Evolutionary conservation across 2,113 vertebrate genomes (phyloP), one percentile per base, ranked within the genome.

Genomic region (Seriola aureovittata): DNA sequence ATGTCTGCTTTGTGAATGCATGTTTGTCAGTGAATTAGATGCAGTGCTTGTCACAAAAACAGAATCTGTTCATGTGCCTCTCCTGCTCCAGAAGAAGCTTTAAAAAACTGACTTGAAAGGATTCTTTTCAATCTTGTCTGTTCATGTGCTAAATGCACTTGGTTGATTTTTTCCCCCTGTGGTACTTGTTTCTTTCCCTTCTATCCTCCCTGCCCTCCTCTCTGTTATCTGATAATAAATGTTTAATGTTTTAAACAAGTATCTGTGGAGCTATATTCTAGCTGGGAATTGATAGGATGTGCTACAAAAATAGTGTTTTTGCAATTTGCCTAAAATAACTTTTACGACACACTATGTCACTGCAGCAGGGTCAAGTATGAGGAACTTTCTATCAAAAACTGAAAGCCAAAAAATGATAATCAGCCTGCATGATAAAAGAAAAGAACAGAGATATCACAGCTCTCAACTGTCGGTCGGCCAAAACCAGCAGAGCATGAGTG

Each of bases 161-260:
- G 12, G 16, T 57, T 36, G 21, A 29, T 29, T 36, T 67, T 85
- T 70, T 85, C 66, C 8, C 17, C 32, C 13, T 52, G 44, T 72
- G 38, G 40, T 48, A 21, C n/a, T 29, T 50, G 16, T 60, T 17
- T 62, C 21, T 38, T 34, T 60, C 29, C n/a, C 9, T n/a, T 48
- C n/a, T 32, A 32, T 14, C 5, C 46, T 57, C 48, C 16, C 25
- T 70, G 4, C 19, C 29, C 14, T 69, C 12, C 5, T 64, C 10
- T 38, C 42, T 64, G 36, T 46, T 52, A 21, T 58, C 13, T 54
- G 55, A 38, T 64, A 74, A 88, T 90, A 86, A 85, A 92, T 73
- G 77, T 48, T 75, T 4, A 38, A 65, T 75, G 58, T 75, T 82
- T 74, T 75, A 29, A 66, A 59, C 40, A 38, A 54, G 5, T 25